Percentiles rank a stretch among this genome's conserved stretches.
phyloP scores from a whole-genome alignment of 2,888 invertebrate genomes.

The Galerucella nymphaeae region DNA sequence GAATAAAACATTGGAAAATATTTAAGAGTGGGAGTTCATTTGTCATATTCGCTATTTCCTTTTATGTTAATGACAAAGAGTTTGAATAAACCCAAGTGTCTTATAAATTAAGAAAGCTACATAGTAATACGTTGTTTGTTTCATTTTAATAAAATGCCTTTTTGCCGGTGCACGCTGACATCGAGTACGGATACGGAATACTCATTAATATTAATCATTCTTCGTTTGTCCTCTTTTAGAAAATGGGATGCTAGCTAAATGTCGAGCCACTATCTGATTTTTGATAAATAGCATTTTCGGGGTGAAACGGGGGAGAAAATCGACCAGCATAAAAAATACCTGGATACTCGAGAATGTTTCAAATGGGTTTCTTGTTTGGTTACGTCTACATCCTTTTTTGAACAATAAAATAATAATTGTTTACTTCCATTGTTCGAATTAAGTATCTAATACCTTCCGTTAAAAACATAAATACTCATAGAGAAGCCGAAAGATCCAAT shows the following conservation, averaged over 20 bases:
- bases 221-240: conserved; percentile 28
- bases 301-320: no score
- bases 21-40: conserved; percentile 55
- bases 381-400: no score
- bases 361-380: no score
- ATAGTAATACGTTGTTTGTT: conserved; percentile 42
- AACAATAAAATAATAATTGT: no score
- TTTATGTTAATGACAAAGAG: conserved; percentile 49
- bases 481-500: conserved; percentile 54
- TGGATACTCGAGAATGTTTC: no score
- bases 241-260: conserved; percentile 21
- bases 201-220: conserved; percentile 34
- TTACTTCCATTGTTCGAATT: no score
- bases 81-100: conserved; percentile 45
- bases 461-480: neutral
- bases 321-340: no score
- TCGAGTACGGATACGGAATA: conserved; percentile 29
- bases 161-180: conserved; percentile 18
- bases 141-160: conserved; percentile 44
- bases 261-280: conserved; percentile 20
- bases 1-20: conserved; percentile 56
- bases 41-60: conserved; percentile 54
- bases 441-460: neutral
- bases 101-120: conserved; percentile 48
- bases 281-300: conserved; percentile 17